A percentile compares a stretch with the other conserved stretches of the same genome.
Evolutionary conservation across 2,888 invertebrate species (phyloP).

Genomic region (Xanthia icteritia): DNA sequence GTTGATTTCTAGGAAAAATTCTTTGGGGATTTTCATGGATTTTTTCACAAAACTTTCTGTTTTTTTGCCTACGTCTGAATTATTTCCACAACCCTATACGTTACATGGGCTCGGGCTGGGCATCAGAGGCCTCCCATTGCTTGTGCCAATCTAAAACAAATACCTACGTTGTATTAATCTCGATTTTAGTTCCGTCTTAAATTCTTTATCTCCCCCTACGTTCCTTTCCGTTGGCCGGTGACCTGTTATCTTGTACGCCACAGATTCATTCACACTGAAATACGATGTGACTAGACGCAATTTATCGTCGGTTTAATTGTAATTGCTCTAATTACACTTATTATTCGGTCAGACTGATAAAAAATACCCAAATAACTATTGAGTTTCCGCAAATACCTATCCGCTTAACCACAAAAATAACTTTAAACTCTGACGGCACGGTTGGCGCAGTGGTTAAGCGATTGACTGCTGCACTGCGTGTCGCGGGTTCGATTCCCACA

Average conservation of each 20-base stretch:
- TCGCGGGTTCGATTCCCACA: too few relatives aligned
- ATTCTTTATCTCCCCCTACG: constrained; percentile 40
- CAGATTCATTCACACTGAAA: constrained; percentile 22
- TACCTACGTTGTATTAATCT: neutral
- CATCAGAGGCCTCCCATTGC: neutral
- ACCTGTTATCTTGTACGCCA: constrained; percentile 42
- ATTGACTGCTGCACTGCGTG: too few relatives aligned
- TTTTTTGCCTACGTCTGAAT: neutral
- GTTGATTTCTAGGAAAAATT: neutral
- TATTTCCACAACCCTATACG: neutral
- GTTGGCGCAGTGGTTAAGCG: too few relatives aligned
- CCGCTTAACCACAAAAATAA: neutral
- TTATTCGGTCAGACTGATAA: constrained; percentile 3
- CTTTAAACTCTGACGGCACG: too few relatives aligned
- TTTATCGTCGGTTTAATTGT: constrained; percentile 24
- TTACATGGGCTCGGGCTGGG: neutral
- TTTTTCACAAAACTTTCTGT: too few relatives aligned
- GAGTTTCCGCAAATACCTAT: neutral
- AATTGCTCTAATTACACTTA: constrained; percentile 3
- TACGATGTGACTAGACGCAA: constrained; percentile 9
- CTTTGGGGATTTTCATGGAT: too few relatives aligned
- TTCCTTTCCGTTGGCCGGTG: constrained; percentile 38
- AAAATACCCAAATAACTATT: neutral
- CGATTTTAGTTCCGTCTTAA: constrained; percentile 34
- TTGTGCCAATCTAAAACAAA: neutral